Evolutionary conservation across 1,140 invertebrate genomes (phyloP).

Genomic region (Euglossa dilemma): DNA sequence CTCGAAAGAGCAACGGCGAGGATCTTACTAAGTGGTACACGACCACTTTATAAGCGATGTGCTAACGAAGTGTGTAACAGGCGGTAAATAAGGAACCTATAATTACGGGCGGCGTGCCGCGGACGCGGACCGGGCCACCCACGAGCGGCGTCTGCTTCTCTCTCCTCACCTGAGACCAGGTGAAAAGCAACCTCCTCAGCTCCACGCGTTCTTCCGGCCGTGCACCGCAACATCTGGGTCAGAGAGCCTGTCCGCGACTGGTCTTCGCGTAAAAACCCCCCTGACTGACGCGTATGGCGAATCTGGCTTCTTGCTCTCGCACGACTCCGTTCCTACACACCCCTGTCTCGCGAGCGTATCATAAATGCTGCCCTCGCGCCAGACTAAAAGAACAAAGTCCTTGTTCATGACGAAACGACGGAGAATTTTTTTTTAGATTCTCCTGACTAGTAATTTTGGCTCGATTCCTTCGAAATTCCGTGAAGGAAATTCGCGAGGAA

Average conservation of each 20-base stretch:
- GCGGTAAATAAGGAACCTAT: conserved; percentile 82
- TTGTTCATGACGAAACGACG: too few relatives aligned
- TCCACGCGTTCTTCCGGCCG: conserved; percentile 18
- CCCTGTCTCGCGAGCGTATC: too few relatives aligned
- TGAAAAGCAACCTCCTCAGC: conserved; percentile 27
- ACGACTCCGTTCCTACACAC: too few relatives aligned
- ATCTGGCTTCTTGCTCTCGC: not conserved
- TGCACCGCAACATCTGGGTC: conserved; percentile 49
- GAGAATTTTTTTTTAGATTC: too few relatives aligned
- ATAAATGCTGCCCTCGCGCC: too few relatives aligned
- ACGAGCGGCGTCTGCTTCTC: conserved; percentile 66
- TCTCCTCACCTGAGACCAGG: conserved; percentile 44
- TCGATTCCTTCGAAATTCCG: too few relatives aligned
- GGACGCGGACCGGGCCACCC: conserved; percentile 72
- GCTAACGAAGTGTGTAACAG: conserved; percentile 83
- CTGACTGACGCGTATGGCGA: not conserved
- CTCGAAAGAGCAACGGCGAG: conserved; percentile 18
- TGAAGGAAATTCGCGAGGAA: too few relatives aligned
- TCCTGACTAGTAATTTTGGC: too few relatives aligned
- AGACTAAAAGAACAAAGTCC: too few relatives aligned
- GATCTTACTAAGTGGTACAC: conserved; percentile 65
- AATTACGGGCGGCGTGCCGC: conserved; percentile 79
- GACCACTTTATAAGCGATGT: conserved; percentile 80
- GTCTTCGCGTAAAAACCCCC: conserved; percentile 3
- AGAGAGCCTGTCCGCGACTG: not conserved